Evolutionary conservation across 2,113 vertebrate species (phyloP), one percentile per base, ranked within the genome.

Genomic region (Hippocampus comes): DNA sequence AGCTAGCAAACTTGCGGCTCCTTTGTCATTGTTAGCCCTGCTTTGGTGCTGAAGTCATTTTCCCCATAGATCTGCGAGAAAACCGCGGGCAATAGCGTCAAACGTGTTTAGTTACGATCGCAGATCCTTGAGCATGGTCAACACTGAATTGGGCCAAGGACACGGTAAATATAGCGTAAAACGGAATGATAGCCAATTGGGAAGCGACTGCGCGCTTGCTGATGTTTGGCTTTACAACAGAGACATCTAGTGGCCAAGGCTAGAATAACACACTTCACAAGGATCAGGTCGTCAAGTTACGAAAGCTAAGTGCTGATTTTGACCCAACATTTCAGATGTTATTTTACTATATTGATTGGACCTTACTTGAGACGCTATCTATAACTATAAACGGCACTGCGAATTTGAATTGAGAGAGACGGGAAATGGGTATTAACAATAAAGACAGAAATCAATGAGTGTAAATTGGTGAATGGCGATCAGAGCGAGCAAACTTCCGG

Each of bases 11-110:
- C 68, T 34, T 38, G 71, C 66, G 74, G 79, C 71, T 72, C 78
- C 65, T 87, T 80, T 78, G 79, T 87, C 76, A 82, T 53, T 30
- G 14, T 83, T 80, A 61, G 71, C 71, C 76, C 68, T 73, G 73
- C 63, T 81, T 75, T 67, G 67, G 66, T 68, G 71, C 53, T 72
- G 74, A 75, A 74, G 61, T 55, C 60, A 69, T 60, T 82, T 85
- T 55, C 68, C 68, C 71, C 72, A 76, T 20, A 69, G 5, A 25
- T 59, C 23, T 59, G 23, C 56, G 25, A 5, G 10, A 59, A 14
- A 27, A 27, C 11, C 2, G 18, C 42, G 4, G 11, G 34, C 34
- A 38, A 38, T 38, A 38, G 34, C 34, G 48, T 51, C 18, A 61
- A 61, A 34, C 1, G 15, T 30, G 23, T 18, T 25, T 60, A 60